phyloP scores from a whole-genome alignment of 23 tunicate genomes.

The Clavelina lepadiformis region DNA sequence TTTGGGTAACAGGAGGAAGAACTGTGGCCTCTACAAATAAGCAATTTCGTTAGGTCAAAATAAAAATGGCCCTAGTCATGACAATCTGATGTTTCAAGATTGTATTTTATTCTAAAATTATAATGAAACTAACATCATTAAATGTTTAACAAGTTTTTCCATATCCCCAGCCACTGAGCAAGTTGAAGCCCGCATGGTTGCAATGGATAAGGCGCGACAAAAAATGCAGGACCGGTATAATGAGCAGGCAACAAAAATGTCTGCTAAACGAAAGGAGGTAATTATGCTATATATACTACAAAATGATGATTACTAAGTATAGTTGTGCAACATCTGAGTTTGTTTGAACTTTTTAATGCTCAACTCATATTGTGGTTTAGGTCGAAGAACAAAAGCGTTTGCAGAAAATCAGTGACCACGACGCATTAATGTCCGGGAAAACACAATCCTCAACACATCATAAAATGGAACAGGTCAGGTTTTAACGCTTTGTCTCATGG shows the following conservation, averaged over 20 bases:
- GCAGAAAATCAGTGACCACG: slow-evolving; percentile 36
- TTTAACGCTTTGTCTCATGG: too few species aligned
- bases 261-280: slow-evolving; percentile 27
- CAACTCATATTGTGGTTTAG: slow-evolving; percentile 1
- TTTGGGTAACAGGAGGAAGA: too few species aligned
- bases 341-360: background rate
- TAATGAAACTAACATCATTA: too few species aligned
- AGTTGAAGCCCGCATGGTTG: slow-evolving; percentile 34
- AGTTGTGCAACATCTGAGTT: background rate
- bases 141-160: too few species aligned
- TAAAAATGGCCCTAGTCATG: too few species aligned
- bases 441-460: slow-evolving; percentile 31
- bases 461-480: slow-evolving; percentile 26
- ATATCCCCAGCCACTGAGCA: slow-evolving; percentile 29
- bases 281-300: background rate
- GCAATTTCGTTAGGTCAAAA: too few species aligned
- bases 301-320: background rate
- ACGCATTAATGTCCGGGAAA: slow-evolving; percentile 35
- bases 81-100: too few species aligned
- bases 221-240: slow-evolving; percentile 35
- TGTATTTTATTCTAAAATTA: too few species aligned
- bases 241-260: background rate
- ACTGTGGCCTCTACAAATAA: too few species aligned
- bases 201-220: slow-evolving; percentile 36
- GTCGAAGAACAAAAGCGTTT: slow-evolving; percentile 33